These are phyloP conservation scores for Lamellibrachia columna DNA, from an alignment of 2,888 invertebrate genomes.

Conservation along the genomic window DNA sequence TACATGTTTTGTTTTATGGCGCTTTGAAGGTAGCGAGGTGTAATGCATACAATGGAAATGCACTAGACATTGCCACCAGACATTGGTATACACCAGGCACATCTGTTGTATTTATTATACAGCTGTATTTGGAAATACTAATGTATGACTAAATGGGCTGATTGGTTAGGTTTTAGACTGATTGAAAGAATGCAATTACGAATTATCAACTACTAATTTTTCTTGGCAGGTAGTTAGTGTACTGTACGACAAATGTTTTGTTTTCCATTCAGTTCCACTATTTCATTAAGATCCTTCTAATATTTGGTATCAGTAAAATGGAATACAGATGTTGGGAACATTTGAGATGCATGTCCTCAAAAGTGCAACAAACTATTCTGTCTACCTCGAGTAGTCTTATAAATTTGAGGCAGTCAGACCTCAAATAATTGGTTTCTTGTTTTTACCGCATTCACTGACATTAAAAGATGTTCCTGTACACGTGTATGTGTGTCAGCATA, in stretches of 20 bases:
- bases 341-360: neutral
- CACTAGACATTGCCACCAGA: neutral
- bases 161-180: neutral
- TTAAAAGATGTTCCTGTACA: neutral
- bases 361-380: neutral
- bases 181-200: neutral
- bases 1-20: neutral
- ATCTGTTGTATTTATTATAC: no score
- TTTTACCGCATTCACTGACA: neutral
- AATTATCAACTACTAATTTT: neutral
- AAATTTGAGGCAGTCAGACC: neutral
- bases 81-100: no score
- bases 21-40: neutral
- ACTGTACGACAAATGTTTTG: neutral
- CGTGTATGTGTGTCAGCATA: neutral
- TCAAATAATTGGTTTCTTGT: neutral
- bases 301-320: neutral
- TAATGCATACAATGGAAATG: neutral
- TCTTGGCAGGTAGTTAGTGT: neutral
- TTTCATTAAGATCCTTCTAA: neutral
- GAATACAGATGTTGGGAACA: neutral
- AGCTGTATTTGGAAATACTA: no score
- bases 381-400: neutral
- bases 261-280: neutral
- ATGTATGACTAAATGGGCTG: neutral